Evolutionary conservation across 2,888 invertebrate genomes (phyloP), one percentile per base, ranked within the genome.

Genomic region (Argyresthia goedartella): DNA sequence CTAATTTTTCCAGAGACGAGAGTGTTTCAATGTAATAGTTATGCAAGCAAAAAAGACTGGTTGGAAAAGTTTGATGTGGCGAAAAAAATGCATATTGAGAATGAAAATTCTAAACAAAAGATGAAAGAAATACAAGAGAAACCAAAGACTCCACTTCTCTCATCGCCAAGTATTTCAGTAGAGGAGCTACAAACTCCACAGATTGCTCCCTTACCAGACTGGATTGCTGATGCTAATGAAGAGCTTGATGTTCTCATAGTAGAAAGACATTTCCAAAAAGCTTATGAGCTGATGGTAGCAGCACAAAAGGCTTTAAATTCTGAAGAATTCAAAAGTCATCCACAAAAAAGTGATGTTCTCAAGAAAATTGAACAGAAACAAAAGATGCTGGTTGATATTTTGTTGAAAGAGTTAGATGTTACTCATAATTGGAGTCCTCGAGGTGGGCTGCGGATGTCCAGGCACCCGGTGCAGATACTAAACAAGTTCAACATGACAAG

Each of bases 181-280:
- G 86, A 87, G 53, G 87, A 87, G 56, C 55, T 80, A 52, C 81
- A 72, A 25, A 81, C 82, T 39, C 82, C 81, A 9, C 81, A 81
- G 59, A 63, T 78, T 42, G 59, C 74, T 34, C 70, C 76, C 4
- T 58, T 88, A 46, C 95, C 96, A 0, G 95, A 96, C 67, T 98
- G 98, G 98, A 78, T 98, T 52, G 79, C 92, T 53, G 97, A 98
- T 75, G 92, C 95, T 4, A 93, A 95, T 1, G 98, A 98, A 73
- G 98, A 98, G 76, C 85, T 99, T 52, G 97, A 99, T 85, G 97
- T 98, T 11, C 91, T 93, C 63, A 95, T 98, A 59, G 98, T 98
- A 0, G 97, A 98, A 77, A 90, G 98, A 62, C 96, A 98, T 76
- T 98, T 98, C 69, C 96, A 97, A 73, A 95, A 95, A 67, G 97